A percentile compares a stretch with the other conserved stretches of the same genome.
Conservation (phyloP, 2,113 vertebrate genomes). For the Tenebrosternarchus preto region DNA sequence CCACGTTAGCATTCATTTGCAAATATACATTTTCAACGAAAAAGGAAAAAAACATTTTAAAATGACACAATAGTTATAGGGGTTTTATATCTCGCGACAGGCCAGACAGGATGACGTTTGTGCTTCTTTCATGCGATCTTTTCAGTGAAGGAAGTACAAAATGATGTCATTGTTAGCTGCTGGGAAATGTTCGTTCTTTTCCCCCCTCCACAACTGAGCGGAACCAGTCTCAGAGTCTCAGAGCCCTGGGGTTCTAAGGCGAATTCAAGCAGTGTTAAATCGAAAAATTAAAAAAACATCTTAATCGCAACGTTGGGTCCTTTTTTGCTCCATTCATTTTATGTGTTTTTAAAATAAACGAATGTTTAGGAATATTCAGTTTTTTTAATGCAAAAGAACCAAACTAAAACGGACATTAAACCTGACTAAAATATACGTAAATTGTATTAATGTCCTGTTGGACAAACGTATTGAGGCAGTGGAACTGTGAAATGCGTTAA, state of each 20-base stretch:
- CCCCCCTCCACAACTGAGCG: no score
- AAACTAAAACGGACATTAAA: no score
- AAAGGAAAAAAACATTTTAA: background rate
- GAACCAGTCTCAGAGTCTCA: no score
- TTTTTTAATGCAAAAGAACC: no score
- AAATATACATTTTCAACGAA: background rate
- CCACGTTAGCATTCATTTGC: slow-evolving; percentile 20
- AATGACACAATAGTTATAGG: background rate
- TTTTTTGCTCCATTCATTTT: no score
- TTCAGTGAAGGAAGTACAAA: background rate
- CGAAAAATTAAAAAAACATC: no score
- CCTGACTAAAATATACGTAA: no score
- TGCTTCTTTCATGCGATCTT: background rate
- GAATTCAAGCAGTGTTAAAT: no score
- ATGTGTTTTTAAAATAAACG: no score
- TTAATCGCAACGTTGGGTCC: no score
- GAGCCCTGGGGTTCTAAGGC: background rate
- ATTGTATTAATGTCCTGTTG: no score
- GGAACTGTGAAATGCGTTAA: slow-evolving; percentile 17
- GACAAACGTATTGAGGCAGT: background rate
- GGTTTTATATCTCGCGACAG: background rate
- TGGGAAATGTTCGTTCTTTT: slow-evolving; percentile 9
- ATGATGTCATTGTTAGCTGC: slow-evolving; percentile 15
- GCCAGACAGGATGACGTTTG: background rate
- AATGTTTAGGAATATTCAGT: no score